phyloP scores from a whole-genome alignment of 2,888 invertebrate genomes.

The Timandra comae region DNA sequence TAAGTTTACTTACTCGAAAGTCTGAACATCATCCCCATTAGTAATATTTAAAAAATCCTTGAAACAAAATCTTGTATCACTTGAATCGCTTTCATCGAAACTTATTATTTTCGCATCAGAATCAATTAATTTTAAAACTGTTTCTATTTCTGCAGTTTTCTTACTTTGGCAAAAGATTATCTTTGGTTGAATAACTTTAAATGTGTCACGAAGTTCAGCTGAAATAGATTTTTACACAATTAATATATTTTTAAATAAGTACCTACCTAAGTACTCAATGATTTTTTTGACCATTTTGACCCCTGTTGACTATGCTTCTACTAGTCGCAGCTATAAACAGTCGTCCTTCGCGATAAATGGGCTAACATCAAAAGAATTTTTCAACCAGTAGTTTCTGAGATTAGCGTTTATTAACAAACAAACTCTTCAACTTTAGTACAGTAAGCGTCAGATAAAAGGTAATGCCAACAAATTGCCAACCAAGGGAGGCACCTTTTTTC shows the following conservation, averaged over 20 bases:
- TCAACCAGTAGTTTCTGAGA: not conserved
- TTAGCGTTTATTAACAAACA: not conserved
- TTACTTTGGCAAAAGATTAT: constrained; percentile 44
- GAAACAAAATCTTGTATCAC: constrained; percentile 32
- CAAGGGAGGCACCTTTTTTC: not conserved
- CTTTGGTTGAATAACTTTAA: constrained; percentile 32
- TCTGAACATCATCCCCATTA: constrained; percentile 23
- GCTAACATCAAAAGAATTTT: not conserved
- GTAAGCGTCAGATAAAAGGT: not conserved
- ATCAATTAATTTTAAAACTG: constrained; percentile 31
- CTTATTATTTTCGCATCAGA: constrained; percentile 33
- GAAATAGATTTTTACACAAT: no score
- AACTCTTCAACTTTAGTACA: not conserved
- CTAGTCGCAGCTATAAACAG: not conserved
- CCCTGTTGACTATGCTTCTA: no score
- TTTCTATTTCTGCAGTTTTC: constrained; percentile 35
- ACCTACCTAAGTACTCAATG: no score
- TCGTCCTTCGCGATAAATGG: not conserved
- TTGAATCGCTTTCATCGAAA: constrained; percentile 38
- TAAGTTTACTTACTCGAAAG: constrained; percentile 40
- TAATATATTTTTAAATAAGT: no score
- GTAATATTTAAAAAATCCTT: constrained; percentile 29
- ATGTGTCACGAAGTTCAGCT: constrained; percentile 37
- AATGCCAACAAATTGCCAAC: not conserved
- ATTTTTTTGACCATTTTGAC: no score